Percentiles rank a stretch among this genome's conserved stretches.
Evolutionary conservation across 2,888 invertebrate genomes (phyloP).

Genomic region (Andricus quercusramuli): DNA sequence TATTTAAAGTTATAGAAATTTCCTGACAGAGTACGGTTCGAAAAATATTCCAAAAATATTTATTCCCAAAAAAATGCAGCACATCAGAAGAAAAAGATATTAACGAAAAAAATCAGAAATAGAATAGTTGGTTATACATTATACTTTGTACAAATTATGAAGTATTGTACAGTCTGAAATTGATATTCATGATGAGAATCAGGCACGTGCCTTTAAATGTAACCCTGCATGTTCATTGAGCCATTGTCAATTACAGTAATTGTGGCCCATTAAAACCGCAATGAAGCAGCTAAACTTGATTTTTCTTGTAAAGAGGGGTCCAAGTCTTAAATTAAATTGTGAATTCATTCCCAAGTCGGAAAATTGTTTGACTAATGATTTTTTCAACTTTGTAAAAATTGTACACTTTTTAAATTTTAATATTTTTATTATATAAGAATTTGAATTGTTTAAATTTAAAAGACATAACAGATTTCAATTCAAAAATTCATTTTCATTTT

Average conservation of each 20-base stretch:
- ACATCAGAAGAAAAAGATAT: too few species aligned
- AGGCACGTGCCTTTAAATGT: constrained; percentile 24
- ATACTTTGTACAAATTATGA: not conserved
- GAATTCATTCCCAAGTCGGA: not conserved
- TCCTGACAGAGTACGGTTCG: too few species aligned
- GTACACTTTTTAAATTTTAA: too few species aligned
- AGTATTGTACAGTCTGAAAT: not conserved
- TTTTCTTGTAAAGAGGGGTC: not conserved
- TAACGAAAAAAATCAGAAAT: constrained; percentile 7
- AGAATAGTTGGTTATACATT: not conserved
- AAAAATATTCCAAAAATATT: too few species aligned
- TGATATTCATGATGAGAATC: not conserved
- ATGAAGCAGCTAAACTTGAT: constrained; percentile 21
- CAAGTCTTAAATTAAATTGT: not conserved
- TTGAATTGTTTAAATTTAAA: too few species aligned
- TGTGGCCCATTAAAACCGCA: constrained; percentile 12
- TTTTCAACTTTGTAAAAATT: too few species aligned
- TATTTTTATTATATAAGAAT: too few species aligned
- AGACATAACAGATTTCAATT: not conserved
- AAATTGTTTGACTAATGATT: not conserved
- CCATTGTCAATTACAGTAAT: constrained; percentile 24
- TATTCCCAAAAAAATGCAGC: too few species aligned
- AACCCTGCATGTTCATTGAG: not conserved
- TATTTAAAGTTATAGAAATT: too few species aligned
- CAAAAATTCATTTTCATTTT: not conserved